phyloP scores from a whole-genome alignment of 2,888 invertebrate genomes.

The Drosophila incognita region DNA sequence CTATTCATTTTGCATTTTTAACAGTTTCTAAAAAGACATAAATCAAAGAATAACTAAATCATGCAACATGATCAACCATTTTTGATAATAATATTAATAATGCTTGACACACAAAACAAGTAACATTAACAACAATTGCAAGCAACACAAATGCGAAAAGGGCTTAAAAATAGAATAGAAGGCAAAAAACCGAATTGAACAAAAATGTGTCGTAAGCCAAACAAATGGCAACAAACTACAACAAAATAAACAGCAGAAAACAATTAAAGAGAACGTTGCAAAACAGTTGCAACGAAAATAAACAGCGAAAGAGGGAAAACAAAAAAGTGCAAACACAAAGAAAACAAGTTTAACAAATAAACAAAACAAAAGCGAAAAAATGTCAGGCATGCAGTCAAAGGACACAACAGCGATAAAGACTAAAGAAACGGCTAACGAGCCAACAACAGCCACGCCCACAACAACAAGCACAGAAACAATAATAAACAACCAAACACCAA shows the following conservation, averaged over 20 bases:
- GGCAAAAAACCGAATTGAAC: conserved; percentile 15
- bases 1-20: background rate
- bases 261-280: conserved; percentile 34
- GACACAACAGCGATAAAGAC: conserved; percentile 44
- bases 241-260: conserved; percentile 24
- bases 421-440: conserved; percentile 39
- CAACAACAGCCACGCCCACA: conserved; percentile 16
- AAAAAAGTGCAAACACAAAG: conserved; percentile 46
- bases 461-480: conserved; percentile 12
- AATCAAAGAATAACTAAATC: background rate
- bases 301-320: conserved; percentile 26
- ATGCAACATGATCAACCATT: background rate
- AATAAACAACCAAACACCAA: conserved; percentile 5
- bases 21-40: conserved; percentile 11
- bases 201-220: conserved; percentile 42
- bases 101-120: background rate
- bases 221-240: conserved; percentile 37
- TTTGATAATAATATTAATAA: conserved; percentile 2
- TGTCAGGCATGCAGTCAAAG: conserved; percentile 57
- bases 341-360: conserved; percentile 19
- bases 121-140: background rate
- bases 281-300: conserved; percentile 33
- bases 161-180: conserved; percentile 7
- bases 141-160: conserved; percentile 9
- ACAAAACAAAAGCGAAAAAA: conserved; percentile 47